Evolutionary conservation across 2,797 vertebrate species (phyloP), one percentile per base, ranked within the genome.

Genomic region (Phoebastria nigripes): DNA sequence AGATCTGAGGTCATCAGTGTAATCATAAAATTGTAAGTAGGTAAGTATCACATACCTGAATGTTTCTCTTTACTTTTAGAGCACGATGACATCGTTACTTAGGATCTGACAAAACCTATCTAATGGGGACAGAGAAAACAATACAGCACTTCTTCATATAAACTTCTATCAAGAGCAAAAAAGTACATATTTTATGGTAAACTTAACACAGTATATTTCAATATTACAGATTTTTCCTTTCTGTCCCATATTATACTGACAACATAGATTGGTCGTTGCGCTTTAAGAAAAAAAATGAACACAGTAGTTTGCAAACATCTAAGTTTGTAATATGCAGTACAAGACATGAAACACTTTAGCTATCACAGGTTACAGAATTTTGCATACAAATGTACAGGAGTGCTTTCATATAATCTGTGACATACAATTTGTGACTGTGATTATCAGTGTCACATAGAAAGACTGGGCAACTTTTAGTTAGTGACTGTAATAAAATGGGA

Each of bases 401-500:
- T 62, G 35, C 62, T 74, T 96, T 96, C 71, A 83, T 56, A 73
- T 54, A 39, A 61, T 35, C 35, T 51, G 33, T 88, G 86, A 89
- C 79, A 12, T 31, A 84, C 25, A 71, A 72, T 87, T 91, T 87
- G 69, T 90, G 79, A 79, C 58, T 17, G 70, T 84, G 49, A 82
- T 86, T 96, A 89, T 69, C 82, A 87, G 66, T 41, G 63, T 85
- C 77, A 72, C 44, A 90, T 6, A 89, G 84, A 87, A 95, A 93
- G 49, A 66, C 47, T 42, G 49, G 37, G 71, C 17, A 96, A 86
- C 63, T 90, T 92, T 90, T 66, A 94, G 93, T 90, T 89, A 94
- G 70, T 76, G 66, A 93, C 80, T 77, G 79, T 61, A 93, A 91
- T n/a, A 91, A 96, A 97, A 83, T 22, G 29, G 54, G 74, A 97